Conservation (phyloP, 2,888 invertebrate species). For the Thereva unica region DNA sequence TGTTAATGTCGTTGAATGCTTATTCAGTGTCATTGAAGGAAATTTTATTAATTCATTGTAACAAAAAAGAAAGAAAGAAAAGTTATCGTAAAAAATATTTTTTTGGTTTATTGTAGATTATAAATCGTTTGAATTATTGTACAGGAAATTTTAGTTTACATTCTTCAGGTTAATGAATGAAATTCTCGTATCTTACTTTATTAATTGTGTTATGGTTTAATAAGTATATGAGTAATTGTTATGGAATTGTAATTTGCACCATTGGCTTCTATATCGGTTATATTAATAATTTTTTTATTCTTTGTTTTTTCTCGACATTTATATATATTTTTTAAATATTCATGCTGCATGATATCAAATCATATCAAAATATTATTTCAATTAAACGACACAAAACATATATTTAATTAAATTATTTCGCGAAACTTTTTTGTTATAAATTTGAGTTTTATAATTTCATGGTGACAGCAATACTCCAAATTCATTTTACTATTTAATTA, state of each 20-base stretch:
- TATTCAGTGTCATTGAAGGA: neutral
- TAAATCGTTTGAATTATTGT: too few relatives aligned
- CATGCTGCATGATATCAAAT: neutral
- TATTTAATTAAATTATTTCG: too few relatives aligned
- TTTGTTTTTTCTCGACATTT: conserved; percentile 4
- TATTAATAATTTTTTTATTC: neutral
- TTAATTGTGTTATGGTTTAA: too few relatives aligned
- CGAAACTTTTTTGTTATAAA: too few relatives aligned
- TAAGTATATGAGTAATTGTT: too few relatives aligned
- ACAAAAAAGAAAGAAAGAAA: neutral
- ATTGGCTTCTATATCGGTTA: conserved; percentile 1
- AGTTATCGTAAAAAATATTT: neutral
- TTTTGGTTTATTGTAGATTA: too few relatives aligned
- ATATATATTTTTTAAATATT: neutral
- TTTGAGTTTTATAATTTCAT: too few relatives aligned
- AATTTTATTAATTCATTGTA: neutral
- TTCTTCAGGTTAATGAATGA: too few relatives aligned
- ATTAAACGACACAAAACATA: neutral
- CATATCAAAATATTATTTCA: neutral
- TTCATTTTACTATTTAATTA: too few relatives aligned
- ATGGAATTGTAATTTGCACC: neutral
- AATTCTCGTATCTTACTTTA: too few relatives aligned
- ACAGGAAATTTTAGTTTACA: neutral
- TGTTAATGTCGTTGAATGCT: too few relatives aligned
- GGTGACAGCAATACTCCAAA: too few relatives aligned